Conservation (phyloP, 2,113 vertebrate genomes). For the Sphyrna mokarran region DNA sequence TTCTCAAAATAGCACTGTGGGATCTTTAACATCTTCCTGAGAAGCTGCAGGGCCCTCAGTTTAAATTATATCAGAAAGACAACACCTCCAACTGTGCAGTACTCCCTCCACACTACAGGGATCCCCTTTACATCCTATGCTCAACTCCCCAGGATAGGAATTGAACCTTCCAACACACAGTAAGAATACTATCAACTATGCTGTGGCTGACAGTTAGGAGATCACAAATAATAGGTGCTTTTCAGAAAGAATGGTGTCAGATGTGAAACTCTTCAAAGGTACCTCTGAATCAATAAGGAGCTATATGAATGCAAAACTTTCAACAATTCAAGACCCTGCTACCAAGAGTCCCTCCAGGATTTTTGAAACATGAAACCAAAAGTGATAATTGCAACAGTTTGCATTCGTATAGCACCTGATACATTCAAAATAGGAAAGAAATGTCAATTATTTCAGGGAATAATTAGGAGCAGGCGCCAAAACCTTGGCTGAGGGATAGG, state of each 20-base stretch:
- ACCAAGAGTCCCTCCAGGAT: neutral
- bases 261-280: neutral
- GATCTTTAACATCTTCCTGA: too few relatives aligned
- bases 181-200: neutral
- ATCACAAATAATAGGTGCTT: too few relatives aligned
- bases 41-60: too few relatives aligned
- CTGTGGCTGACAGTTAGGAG: neutral
- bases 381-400: neutral
- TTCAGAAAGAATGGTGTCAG: neutral
- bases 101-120: neutral
- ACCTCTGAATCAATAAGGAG: neutral
- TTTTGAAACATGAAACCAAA: neutral
- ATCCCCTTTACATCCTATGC: neutral
- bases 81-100: neutral
- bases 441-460: neutral
- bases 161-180: neutral
- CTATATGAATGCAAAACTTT: neutral
- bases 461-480: neutral
- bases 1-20: too few relatives aligned
- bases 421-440: neutral
- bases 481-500: neutral
- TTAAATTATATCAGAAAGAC: neutral
- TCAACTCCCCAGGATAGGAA: neutral
- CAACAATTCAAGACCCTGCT: neutral
- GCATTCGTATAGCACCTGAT: neutral